Evolutionary conservation across 2,113 vertebrate genomes (phyloP), one percentile per base, ranked within the genome.

Genomic region (Ibidorhyncha struthersii): DNA sequence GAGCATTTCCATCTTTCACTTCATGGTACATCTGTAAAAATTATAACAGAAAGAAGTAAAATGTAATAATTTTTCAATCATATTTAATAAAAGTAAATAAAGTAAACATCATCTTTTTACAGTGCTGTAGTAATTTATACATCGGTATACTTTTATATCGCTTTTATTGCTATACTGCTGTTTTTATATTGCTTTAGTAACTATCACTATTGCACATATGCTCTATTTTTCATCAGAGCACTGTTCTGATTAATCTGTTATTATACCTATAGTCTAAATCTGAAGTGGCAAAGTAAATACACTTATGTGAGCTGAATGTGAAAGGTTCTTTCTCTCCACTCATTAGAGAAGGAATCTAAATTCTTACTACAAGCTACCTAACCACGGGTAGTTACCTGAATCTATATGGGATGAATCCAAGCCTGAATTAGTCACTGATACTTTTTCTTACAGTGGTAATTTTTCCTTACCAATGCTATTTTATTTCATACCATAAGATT

Each of bases 1-100:
- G 97, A 41, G 94, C 73, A 71, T 96, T 96, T 66, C 98, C 98
- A 21, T 86, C 96, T 52, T 98, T 97, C 55, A 99, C 89, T 96
- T 98, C 98, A 84, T 97, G 97, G 92, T 99, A 99, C 95, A 99
- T 97, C 99, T 99, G 98, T 84, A 97, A 97, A 97, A 97, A 95
- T 63, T 89, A 3, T 50, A 88, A 82, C 18, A 86, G 8, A 76
- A 84, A 55, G 6, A 77, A 29, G 30, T 41, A 77, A 81, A 72
- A 53, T 3, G 1, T 1, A 63, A 9, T 11, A 47, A 29, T 3
- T 6, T 90, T 23, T 56, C 34, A 65, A 53, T 67, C 2, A 43
- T 36, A 61, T 77, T 18, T 22, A 43, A 58, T 5, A 71, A 7
- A 86, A 86, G 10, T 22, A 47, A 80, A 86, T 22, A 47, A 67